phyloP scores from a whole-genome alignment of 2,797 vertebrate species.

The Anguilla marmorata region DNA sequence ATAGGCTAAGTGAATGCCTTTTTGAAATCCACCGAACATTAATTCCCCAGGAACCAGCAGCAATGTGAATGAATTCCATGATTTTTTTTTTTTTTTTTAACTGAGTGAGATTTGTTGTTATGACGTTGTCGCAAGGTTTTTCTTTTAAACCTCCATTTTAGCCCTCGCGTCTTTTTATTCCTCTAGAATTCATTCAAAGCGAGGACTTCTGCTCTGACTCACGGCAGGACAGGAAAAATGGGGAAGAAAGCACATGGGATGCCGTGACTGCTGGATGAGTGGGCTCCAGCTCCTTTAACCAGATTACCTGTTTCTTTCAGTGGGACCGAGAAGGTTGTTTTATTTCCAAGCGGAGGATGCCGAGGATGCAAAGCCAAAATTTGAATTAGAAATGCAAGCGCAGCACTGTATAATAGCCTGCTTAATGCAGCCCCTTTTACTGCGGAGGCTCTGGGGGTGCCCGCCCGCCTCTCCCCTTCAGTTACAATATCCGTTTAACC shows the following conservation, averaged over 20 bases:
- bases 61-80: not conserved
- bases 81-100: not conserved
- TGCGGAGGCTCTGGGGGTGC: slow-evolving; percentile 26
- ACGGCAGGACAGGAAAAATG: not conserved
- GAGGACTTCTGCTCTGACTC: not conserved
- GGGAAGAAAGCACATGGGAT: not conserved
- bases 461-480: slow-evolving; percentile 34
- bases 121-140: slow-evolving; percentile 4
- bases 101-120: not conserved
- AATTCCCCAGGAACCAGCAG: not conserved
- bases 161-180: not conserved
- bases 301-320: slow-evolving; percentile 22
- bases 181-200: not conserved
- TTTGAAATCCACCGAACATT: not conserved
- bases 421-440: slow-evolving; percentile 28
- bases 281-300: slow-evolving; percentile 12
- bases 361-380: slow-evolving; percentile 18
- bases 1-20: slow-evolving; percentile 1
- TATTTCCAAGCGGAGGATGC: slow-evolving; percentile 22
- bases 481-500: slow-evolving; percentile 40
- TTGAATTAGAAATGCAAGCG: slow-evolving; percentile 38
- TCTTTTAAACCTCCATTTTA: not conserved
- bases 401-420: slow-evolving; percentile 28
- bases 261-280: not conserved
- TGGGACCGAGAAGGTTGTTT: slow-evolving; percentile 24